Base-by-base conservation (phyloP, 2,113 vertebrate species). In the Hemiscyllium ocellatum region DNA sequence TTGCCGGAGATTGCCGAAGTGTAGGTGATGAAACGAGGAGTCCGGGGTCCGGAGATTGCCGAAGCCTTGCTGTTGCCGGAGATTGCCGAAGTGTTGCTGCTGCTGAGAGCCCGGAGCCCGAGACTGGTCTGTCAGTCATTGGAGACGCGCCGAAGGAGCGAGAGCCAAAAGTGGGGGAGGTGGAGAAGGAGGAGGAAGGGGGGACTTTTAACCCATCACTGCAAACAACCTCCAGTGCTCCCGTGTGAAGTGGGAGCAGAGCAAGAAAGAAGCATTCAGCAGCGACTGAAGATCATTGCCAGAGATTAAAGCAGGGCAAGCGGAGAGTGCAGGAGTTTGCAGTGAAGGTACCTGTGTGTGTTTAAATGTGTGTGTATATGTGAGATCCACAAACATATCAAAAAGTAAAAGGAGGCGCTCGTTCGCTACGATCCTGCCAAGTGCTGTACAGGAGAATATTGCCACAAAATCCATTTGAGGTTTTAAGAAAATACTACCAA, bases 311-410 rank as follows among this genome's bases (percentile, higher is more conserved):
- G 52, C n/a, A 15, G n/a, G 89, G 26, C 89, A 17, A n/a, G 29
- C 61, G 89, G 61, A 66, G 33, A 93, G 89, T 93, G 89, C 89
- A 66, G 37, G 87, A 91, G 87, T 91, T 95, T 70, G 68, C 69
- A 50, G 93, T 69, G 66, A 50, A 50, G 37, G 68, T 95, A 95
- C 94, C 94, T 95, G 68, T 56, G 47, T 89, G 86, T 85, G 80
- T 83, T 4, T 80, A 29, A 29, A 7, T 72, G 70, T 78, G 22
- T 78, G 83, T 86, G 37, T 33, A 26, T 89, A 19, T 33, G 50
- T 7, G 87, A 56, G 76, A n/a, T 47, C 50, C 3, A 90, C 52
- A 33, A 72, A 95, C 89, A 93, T 93, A 61, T 93, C 89, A 68
- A 66, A 93, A 93, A 91, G 89, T 93, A 17, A 37, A 42, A 93